Evolutionary conservation across 2,113 vertebrate species (phyloP).

Genomic region (Nematolebias whitei): DNA sequence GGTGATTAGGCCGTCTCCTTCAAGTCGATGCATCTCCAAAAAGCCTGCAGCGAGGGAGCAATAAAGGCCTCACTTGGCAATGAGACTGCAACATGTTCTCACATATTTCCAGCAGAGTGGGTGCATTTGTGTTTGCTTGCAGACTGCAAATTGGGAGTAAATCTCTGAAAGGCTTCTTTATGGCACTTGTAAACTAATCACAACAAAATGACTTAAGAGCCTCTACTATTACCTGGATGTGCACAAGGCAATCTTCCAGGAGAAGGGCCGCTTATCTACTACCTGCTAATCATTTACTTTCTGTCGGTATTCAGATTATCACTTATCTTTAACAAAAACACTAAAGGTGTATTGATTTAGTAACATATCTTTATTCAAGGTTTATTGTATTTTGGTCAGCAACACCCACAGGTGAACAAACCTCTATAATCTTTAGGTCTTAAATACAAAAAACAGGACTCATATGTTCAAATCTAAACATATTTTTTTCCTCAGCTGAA

Average conservation of each 20-base stretch:
- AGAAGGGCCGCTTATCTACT: conserved; percentile 13
- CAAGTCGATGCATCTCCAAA: conserved; percentile 53
- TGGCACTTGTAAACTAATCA: conserved; percentile 64
- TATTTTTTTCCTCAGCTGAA: not conserved
- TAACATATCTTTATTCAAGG: not conserved
- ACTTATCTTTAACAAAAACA: conserved; percentile 14
- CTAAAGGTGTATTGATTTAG: not conserved
- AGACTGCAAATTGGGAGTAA: conserved; percentile 43
- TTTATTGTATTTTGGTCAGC: not conserved
- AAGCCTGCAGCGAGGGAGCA: conserved; percentile 56
- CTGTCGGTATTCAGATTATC: conserved; percentile 24
- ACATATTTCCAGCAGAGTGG: conserved; percentile 45
- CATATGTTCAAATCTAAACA: not conserved
- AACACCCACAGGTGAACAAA: not conserved
- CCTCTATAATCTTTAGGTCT: not conserved
- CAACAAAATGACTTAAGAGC: conserved; percentile 64
- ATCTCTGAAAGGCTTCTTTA: conserved; percentile 64
- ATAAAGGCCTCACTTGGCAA: conserved; percentile 35
- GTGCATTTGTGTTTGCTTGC: conserved; percentile 49
- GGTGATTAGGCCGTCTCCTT: conserved; percentile 56
- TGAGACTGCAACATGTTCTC: conserved; percentile 38
- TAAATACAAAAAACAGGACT: not conserved
- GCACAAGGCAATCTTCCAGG: conserved; percentile 31
- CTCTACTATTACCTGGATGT: conserved; percentile 39
- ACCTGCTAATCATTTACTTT: conserved; percentile 37